Base-by-base conservation (phyloP, 2,113 vertebrate genomes). In the Lasiurus cinereus region DNA sequence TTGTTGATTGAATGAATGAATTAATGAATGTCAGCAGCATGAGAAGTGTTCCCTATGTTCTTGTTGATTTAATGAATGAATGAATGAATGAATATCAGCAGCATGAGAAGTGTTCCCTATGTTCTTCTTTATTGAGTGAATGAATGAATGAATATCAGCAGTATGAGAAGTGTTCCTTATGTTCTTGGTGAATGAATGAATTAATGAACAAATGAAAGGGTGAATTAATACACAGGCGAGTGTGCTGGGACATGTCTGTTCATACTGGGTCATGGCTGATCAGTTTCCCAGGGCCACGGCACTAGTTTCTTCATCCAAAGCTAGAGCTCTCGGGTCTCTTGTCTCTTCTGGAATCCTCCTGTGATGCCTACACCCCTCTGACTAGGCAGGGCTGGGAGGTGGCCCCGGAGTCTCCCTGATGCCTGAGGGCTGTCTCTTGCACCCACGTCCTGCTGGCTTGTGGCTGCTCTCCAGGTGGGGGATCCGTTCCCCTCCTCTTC, bases 391-490 rank as follows among this genome's bases (percentile, higher is more conserved):
- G 39, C 14, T 33, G 6, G 10, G 6, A 52, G 8, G 31, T 50
- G 27, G 36, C 10, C 86, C n/a, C 18, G 1, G 1, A 48, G 0
- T 56, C 5, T 59, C 54, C 39, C n/a, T 48, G 8, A 67, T 29
- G 4, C 82, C 24, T 36, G 43, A 54, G 16, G 29, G 14, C 8
- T 82, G 31, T 56, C 16, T 83, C 21, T 31, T 56, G 10, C 7
- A 3, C 13, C 29, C 27, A 8, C 22, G 0, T 43, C 6, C 0
- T 62, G 19, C 9, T 14, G 9, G 15, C 33, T 14, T 36, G 29
- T 36, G 19, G 15, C 62, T 72, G 56, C 50, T 19, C 5, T 1
- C 1, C 9, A 43, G 14, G 19, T 19, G 2, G 1, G 3, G 8
- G 8, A 7, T 31, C 64, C 36, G 3, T 16, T 43, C 2, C 72